A percentile compares a stretch with the other conserved stretches of the same genome.
Evolutionary conservation across 2,797 vertebrate genomes (phyloP).

Genomic region (Hephaestus fuliginosus): DNA sequence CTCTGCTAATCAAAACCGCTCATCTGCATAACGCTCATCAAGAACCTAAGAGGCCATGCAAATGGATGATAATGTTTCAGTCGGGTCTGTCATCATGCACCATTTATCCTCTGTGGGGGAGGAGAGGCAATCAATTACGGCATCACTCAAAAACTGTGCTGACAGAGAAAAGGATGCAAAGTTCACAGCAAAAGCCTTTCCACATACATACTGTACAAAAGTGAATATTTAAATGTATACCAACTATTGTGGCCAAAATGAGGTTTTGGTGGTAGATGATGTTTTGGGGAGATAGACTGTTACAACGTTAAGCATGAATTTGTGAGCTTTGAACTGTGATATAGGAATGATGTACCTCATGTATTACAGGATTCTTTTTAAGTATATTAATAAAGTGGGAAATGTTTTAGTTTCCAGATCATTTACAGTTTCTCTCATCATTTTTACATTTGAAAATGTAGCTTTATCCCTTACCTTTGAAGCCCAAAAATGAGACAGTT

Average conservation of each 20-base stretch:
- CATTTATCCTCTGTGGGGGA: constrained; percentile 37
- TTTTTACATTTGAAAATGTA: not conserved
- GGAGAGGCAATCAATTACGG: constrained; percentile 37
- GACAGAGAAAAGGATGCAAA: constrained; percentile 16
- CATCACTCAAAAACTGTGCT: constrained; percentile 26
- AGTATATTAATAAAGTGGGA: no score
- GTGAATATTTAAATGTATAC: not conserved
- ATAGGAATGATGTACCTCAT: no score
- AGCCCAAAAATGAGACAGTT: no score
- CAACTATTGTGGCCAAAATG: no score
- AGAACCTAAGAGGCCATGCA: constrained; percentile 26
- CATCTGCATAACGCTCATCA: constrained; percentile 61
- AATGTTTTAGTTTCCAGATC: no score
- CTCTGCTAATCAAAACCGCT: constrained; percentile 30
- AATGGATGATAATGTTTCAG: constrained; percentile 39
- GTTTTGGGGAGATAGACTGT: not conserved
- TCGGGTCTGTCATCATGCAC: constrained; percentile 30
- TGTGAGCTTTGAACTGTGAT: no score
- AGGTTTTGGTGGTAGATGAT: not conserved
- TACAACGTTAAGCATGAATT: no score
- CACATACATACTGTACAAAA: not conserved
- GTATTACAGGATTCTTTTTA: no score
- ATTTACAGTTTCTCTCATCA: no score
- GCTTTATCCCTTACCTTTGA: not conserved
- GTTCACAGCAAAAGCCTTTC: not conserved